phyloP scores from a whole-genome alignment of 1,140 invertebrate genomes.

The Diabrotica virgifera region DNA sequence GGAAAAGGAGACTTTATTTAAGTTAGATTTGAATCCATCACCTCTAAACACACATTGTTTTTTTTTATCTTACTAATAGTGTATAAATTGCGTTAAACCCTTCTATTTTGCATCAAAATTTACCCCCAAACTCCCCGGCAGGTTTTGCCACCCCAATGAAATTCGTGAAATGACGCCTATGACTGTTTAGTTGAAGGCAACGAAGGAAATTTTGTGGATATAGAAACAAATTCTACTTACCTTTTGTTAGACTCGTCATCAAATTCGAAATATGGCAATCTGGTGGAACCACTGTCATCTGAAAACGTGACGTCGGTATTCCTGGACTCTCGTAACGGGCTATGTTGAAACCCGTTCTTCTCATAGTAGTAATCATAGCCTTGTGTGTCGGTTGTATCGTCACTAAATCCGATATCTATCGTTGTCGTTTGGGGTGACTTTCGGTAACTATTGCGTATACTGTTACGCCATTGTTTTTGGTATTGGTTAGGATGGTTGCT shows the following conservation, averaged over 20 bases:
- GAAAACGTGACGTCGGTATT: constrained; percentile 32
- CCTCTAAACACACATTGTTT: too few species aligned
- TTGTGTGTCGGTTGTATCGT: constrained; percentile 32
- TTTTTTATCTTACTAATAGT: too few species aligned
- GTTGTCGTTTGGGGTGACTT: constrained; percentile 18
- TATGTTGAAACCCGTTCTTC: constrained; percentile 22
- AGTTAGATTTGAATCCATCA: too few species aligned
- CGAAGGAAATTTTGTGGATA: too few species aligned
- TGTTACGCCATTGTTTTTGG: constrained; percentile 6
- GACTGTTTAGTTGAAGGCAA: too few species aligned
- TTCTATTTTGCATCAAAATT: too few species aligned
- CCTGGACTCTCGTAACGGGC: constrained; percentile 26
- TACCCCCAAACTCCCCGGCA: too few species aligned
- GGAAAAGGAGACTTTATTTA: too few species aligned
- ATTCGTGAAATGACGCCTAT: too few species aligned
- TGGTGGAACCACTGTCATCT: constrained; percentile 39
- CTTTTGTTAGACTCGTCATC: constrained; percentile 36
- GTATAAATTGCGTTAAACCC: too few species aligned
- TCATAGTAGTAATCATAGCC: constrained; percentile 35
- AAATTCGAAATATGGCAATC: constrained; percentile 39
- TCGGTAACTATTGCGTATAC: constrained; percentile 14
- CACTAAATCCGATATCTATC: constrained; percentile 35
- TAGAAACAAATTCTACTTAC: background rate
- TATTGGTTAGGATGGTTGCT: constrained; percentile 7
- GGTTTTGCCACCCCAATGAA: too few species aligned